Base-by-base conservation (phyloP, 2,797 vertebrate genomes). In the Pteropus rufus region DNA sequence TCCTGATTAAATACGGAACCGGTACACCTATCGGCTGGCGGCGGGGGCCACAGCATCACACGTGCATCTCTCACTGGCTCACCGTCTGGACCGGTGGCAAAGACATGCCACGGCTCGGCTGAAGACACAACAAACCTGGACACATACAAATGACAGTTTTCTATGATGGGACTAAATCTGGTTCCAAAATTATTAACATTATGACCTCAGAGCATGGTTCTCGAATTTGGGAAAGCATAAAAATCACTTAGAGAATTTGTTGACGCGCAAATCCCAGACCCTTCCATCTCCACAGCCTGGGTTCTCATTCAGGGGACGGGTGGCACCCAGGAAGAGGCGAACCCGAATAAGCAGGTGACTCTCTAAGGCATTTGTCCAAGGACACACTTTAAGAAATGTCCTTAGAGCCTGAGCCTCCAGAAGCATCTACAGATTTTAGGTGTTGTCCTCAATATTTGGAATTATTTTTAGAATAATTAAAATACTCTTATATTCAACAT, bases 211-310 rank as follows among this genome's bases (percentile, higher is more conserved):
- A 77, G 36, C 26, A 60, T 29, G n/a, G 15, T 12, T 73, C 31
- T 87, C 5, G 4, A 44, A 80, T 86, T 44, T 10, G 26, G 34
- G 10, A 10, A 10, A 2, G 3, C 2, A 18, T n/a, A 19, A 39
- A 34, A 46, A 39, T 12, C n/a, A 85, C 41, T 46, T 85, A 39
- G 34, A 49, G 56, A 79, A 89, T n/a, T n/a, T 31, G 44, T 16
- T 64, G 23, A 46, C 49, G n/a, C 31, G n/a, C 6, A 73, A 29
- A 52, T 64, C 34, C 14, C 44, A 56, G 58, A 56, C 12, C 5
- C 2, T 15, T 0, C 19, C 4, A 18, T 2, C 0, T 11, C 4
- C 5, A 11, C 0, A 3, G 5, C n/a, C 0, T 0, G 21, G 79
- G 16, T 36, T 49, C 41, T 86, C 29, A 1, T 36, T 69, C 36